A percentile compares a stretch with the other conserved stretches of the same genome.
Conservation (phyloP, 2,797 vertebrate genomes). For the Epinephelus coioides region DNA sequence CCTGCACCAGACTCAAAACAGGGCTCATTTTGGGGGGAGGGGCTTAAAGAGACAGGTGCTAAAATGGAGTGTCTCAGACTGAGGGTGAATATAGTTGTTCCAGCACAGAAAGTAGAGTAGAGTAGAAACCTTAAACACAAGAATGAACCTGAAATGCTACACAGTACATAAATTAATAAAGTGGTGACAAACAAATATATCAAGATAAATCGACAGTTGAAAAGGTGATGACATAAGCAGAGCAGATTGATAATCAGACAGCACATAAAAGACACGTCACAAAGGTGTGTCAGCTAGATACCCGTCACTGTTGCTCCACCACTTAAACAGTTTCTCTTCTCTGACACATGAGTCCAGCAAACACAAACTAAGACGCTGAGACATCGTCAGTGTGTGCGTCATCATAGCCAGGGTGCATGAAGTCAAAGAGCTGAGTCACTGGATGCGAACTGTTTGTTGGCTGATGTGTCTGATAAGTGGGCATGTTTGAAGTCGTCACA, state of each 20-base stretch:
- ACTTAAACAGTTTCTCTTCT: slow-evolving; percentile 13
- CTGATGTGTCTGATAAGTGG: slow-evolving; percentile 35
- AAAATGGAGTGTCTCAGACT: too few species aligned
- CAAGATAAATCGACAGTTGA: background rate
- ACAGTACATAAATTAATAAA: background rate
- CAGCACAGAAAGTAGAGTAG: too few species aligned
- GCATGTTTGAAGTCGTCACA: slow-evolving; percentile 6
- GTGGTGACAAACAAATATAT: background rate
- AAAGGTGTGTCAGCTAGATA: background rate
- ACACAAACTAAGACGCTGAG: slow-evolving; percentile 32
- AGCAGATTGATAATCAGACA: background rate
- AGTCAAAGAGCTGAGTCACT: slow-evolving; percentile 56
- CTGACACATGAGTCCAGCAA: slow-evolving; percentile 20
- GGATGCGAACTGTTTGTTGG: slow-evolving; percentile 28
- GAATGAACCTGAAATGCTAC: background rate
- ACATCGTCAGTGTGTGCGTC: slow-evolving; percentile 24
- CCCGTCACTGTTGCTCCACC: slow-evolving; percentile 10
- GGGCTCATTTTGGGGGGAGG: too few species aligned
- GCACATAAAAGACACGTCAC: background rate
- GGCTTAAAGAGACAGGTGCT: too few species aligned
- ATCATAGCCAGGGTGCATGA: slow-evolving; percentile 25
- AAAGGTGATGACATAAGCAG: background rate
- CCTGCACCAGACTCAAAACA: too few species aligned
- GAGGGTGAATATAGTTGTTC: too few species aligned
- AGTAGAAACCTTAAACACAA: too few species aligned